Evolutionary conservation across 2,113 vertebrate genomes (phyloP), one percentile per base, ranked within the genome.

Genomic region (Nannobrachium achirus): DNA sequence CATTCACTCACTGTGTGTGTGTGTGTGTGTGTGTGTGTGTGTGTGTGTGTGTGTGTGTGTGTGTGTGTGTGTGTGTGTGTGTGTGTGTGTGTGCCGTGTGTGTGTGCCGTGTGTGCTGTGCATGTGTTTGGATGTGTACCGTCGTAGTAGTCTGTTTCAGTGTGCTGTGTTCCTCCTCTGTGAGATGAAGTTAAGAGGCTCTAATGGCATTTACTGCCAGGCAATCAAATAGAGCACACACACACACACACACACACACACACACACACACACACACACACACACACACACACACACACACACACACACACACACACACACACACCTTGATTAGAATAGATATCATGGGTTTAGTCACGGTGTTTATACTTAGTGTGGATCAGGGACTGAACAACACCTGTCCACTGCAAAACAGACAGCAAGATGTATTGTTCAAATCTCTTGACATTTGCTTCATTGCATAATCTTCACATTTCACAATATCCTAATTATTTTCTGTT

Each of bases 281-380:
- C 52, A 56, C 13, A 25, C 51, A 53, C 51, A 25, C 51, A 53
- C 18, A 25, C 51, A 10, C 18, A 53, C 51, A 16, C 50, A 51
- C 50, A 16, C 50, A 16, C 50, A 16, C 50, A 16, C 50, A 53
- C 51, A 53, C 51, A 53, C 14, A 56, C 46, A 73, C 25, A 48
- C n/a, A 67, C 64, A 61, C 57, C 49, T 67, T 19, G 14, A 74
- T 67, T 74, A 74, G 40, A 40, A 46, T 20, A 39, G 48, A 63
- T 63, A 40, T 50, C 14, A 51, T 41, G 56, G 84, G 84, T 82
- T 82, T 79, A 46, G 20, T 71, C 70, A 59, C 65, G 59, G 61
- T 77, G 25, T 33, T 33, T 33, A 48, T 48, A 25, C 40, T 44
- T 15, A 59, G 13, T 61, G 19, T 14, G 58, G 16, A 1, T 10